Percentiles rank a stretch among this genome's conserved stretches.
Conservation (phyloP, 2,113 vertebrate genomes). For the Gallinago jamesoni region DNA sequence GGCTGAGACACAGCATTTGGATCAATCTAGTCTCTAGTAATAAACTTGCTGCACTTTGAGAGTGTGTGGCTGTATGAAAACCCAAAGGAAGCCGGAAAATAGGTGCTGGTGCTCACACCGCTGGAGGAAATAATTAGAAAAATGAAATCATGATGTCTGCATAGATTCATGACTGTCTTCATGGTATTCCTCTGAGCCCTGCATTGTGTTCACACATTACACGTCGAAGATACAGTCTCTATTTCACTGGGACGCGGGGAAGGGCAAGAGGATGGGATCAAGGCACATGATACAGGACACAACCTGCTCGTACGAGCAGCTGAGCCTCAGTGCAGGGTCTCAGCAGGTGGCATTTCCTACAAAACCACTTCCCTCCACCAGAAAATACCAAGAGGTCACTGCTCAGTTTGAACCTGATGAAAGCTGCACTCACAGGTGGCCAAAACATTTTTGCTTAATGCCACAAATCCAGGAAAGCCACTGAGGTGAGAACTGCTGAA, state of each 20-base stretch:
- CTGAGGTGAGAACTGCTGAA: background rate
- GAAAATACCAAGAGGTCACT: background rate
- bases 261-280: background rate
- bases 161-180: background rate
- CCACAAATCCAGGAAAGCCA: background rate
- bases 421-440: background rate
- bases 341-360: background rate
- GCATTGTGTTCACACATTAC: accelerated
- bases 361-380: background rate
- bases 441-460: background rate
- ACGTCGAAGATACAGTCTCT: background rate
- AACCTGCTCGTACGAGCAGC: background rate
- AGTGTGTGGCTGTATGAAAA: background rate
- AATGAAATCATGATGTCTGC: background rate
- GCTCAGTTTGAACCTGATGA: background rate
- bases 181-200: background rate
- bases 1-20: background rate
- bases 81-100: background rate
- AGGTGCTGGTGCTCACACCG: background rate
- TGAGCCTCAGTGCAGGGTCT: background rate
- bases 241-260: background rate
- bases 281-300: background rate
- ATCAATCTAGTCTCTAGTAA: background rate
- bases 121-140: background rate
- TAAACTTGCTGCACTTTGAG: background rate